Conservation (phyloP, 2,113 vertebrate genomes). For the Etheostoma cragini region DNA sequence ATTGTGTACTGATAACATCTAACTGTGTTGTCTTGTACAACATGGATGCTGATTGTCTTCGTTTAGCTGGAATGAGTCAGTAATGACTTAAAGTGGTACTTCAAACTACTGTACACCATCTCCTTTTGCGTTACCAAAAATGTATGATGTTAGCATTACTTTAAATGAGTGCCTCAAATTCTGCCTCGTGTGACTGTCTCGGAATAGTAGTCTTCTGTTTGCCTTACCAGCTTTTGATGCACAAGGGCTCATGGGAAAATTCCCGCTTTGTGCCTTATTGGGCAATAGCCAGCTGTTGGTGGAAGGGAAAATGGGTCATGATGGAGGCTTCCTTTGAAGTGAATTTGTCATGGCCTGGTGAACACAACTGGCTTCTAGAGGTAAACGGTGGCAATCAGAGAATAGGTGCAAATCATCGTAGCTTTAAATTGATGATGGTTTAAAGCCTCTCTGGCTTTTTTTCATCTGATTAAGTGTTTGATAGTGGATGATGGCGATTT, state of each 20-base stretch:
- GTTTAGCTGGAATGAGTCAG: slow-evolving; percentile 46
- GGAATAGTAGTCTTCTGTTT: slow-evolving; percentile 22
- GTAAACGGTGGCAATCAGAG: slow-evolving; percentile 70
- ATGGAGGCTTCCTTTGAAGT: slow-evolving; percentile 72
- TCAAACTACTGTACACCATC: slow-evolving; percentile 18
- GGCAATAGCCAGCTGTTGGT: slow-evolving; percentile 66
- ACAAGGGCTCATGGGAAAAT: slow-evolving; percentile 56
- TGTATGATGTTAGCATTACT: slow-evolving; percentile 25
- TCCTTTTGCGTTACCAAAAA: slow-evolving; percentile 16
- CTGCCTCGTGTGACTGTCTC: slow-evolving; percentile 13
- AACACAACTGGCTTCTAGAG: slow-evolving; percentile 56
- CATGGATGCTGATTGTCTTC: slow-evolving; percentile 41
- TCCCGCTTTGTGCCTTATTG: slow-evolving; percentile 60
- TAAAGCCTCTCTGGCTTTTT: slow-evolving; percentile 46
- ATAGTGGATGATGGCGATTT: slow-evolving; percentile 48
- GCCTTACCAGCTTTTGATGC: slow-evolving; percentile 49
- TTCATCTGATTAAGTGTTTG: slow-evolving; percentile 56
- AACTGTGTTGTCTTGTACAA: slow-evolving; percentile 27
- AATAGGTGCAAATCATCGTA: slow-evolving; percentile 51
- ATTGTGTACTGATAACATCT: slow-evolving; percentile 30
- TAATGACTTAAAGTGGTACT: slow-evolving; percentile 39
- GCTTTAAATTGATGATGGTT: slow-evolving; percentile 66
- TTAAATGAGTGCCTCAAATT: slow-evolving; percentile 42
- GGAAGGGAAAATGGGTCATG: slow-evolving; percentile 75
- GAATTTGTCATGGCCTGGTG: slow-evolving; percentile 62